Evolutionary conservation across 2,113 vertebrate species (phyloP).

Genomic region (Percina caprodes): DNA sequence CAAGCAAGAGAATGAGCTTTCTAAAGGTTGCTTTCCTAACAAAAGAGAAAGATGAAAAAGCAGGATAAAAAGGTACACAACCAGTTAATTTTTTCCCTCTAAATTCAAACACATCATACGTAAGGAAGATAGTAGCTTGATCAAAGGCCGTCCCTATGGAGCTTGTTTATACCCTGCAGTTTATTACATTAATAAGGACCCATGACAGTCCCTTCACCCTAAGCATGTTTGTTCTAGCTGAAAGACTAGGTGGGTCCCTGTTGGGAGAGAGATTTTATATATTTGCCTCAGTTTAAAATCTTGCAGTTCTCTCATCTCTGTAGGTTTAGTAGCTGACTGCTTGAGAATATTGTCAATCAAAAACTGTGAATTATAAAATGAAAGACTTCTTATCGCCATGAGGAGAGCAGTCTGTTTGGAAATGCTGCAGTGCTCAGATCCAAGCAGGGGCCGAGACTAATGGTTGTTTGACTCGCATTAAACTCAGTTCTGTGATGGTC

Average conservation of each 20-base stretch:
- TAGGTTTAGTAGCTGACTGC: conserved; percentile 1
- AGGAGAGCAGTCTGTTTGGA: conserved; percentile 29
- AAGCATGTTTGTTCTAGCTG: conserved; percentile 46
- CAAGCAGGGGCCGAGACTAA: conserved; percentile 32
- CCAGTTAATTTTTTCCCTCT: neutral
- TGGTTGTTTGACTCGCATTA: conserved; percentile 41
- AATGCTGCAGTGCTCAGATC: conserved; percentile 30
- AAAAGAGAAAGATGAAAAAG: conserved; percentile 32
- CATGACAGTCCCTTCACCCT: conserved; percentile 35
- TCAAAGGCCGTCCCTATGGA: conserved; percentile 55
- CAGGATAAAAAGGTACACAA: conserved; percentile 17
- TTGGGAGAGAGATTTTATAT: conserved; percentile 28
- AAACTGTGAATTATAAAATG: conserved; percentile 26
- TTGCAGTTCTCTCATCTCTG: conserved; percentile 28
- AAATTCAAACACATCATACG: conserved; percentile 36
- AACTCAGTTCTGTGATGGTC: conserved; percentile 30
- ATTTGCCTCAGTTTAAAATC: conserved; percentile 3
- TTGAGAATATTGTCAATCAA: conserved; percentile 14
- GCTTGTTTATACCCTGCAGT: conserved; percentile 45
- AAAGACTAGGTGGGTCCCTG: conserved; percentile 30
- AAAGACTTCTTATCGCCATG: neutral
- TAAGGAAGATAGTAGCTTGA: conserved; percentile 34
- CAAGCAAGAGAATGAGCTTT: conserved; percentile 30
- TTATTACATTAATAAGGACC: conserved; percentile 58
- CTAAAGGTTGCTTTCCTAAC: conserved; percentile 14